phyloP scores from a whole-genome alignment of 2,113 vertebrate species.

The Lontra canadensis region DNA sequence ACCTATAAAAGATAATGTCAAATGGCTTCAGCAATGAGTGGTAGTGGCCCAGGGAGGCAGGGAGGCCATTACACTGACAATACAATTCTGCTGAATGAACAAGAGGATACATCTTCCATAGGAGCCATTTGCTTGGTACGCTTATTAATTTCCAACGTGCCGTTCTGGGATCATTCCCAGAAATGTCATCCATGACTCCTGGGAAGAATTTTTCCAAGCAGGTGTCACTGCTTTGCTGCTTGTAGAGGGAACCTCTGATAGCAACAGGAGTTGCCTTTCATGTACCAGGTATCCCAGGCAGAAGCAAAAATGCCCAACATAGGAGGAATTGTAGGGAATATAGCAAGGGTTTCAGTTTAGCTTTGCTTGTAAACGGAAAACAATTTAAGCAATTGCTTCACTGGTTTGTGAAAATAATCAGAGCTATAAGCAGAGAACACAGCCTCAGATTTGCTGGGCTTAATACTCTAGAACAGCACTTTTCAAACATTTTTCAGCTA shows the following conservation, averaged over 20 bases:
- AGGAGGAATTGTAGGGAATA: not conserved
- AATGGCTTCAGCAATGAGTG: not conserved
- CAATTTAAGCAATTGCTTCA: not conserved
- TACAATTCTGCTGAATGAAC: conserved; percentile 55
- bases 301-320: conserved; percentile 25
- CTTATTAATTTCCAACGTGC: conserved; percentile 65
- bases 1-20: conserved; percentile 34
- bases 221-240: conserved; percentile 56
- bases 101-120: conserved; percentile 44
- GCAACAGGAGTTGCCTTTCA: conserved; percentile 16
- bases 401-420: not conserved
- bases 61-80: conserved; percentile 28
- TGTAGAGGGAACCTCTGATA: conserved; percentile 15
- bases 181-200: conserved; percentile 69
- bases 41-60: conserved; percentile 36
- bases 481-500: not conserved
- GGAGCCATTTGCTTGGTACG: conserved; percentile 38
- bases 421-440: not conserved
- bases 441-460: not conserved
- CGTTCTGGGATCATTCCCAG: conserved; percentile 72
- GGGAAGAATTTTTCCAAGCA: conserved; percentile 71
- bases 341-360: not conserved
- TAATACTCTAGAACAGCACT: not conserved
- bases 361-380: conserved; percentile 13
- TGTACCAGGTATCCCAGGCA: conserved; percentile 18